A percentile compares a stretch with the other conserved stretches of the same genome.
Conservation (phyloP, 1,140 invertebrate species). For the Mercenaria mercenaria region DNA sequence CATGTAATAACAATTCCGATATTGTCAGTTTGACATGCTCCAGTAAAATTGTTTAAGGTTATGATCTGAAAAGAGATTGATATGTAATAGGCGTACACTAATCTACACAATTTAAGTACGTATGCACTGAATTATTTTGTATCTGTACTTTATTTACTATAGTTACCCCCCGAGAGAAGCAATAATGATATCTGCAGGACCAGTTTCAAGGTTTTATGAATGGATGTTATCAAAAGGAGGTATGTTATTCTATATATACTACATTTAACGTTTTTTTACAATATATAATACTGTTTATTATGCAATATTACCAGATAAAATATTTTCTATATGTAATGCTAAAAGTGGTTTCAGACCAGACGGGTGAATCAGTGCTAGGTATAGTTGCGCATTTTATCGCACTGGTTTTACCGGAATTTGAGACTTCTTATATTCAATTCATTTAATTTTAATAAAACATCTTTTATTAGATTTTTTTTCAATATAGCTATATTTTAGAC, state of each 20-base stretch:
- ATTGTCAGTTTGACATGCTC: no score
- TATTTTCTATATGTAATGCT: not conserved
- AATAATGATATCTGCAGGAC: not conserved
- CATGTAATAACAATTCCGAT: no score
- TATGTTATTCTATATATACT: not conserved
- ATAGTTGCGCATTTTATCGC: not conserved
- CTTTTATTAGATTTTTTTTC: not conserved
- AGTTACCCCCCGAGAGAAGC: not conserved
- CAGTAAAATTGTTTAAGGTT: no score
- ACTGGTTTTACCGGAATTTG: not conserved
- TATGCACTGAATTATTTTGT: no score
- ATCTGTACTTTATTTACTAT: not conserved
- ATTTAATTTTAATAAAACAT: not conserved
- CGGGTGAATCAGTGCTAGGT: not conserved
- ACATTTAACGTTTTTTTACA: not conserved
- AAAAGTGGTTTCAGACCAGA: not conserved
- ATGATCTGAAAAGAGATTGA: no score
- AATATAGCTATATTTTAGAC: not conserved
- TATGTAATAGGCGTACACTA: no score
- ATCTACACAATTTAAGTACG: no score
- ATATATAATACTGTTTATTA: not conserved
- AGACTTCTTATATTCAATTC: not conserved
- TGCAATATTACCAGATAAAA: not conserved
- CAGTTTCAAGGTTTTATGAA: not conserved
- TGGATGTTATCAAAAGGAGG: slow-evolving; percentile 32